Evolutionary conservation across 2,888 invertebrate genomes (phyloP), one percentile per base, ranked within the genome.

Genomic region (Actias luna): DNA sequence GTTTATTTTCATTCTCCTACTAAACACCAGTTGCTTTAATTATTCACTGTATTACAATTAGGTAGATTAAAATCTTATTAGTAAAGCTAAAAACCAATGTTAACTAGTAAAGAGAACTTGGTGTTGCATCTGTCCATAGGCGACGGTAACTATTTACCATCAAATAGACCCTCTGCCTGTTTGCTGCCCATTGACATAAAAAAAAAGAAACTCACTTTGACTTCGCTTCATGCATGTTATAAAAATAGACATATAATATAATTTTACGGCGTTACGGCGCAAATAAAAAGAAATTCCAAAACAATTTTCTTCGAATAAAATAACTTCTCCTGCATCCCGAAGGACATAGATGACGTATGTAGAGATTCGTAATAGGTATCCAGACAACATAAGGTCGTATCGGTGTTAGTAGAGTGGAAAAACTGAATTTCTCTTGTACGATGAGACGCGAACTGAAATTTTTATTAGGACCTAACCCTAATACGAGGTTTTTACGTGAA

Each of bases 381-480:
- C 64, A 68, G 42, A 65, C 71, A 50, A 50, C 29, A 63, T 70
- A 39, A 60, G 33, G 46, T 25, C 16, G 33, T 18, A 59, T 52
- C 52, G 52, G 36, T 39, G 59, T 29, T 63, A 62, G 60, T 36
- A 52, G 46, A 61, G 29, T 46, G 66, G 60, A 59, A 65, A 68
- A 62, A 63, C 63, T 66, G 59, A 63, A 65, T 68, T 64, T 62
- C 61, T 65, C 59, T 67, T 63, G 52, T 63, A 64, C 60, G 58
- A 65, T 31, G 57, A 36, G 33, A 66, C 64, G 68, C 68, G 64
- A 57, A 58, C 60, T 62, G 63, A 58, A 63, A 65, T 46, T 62
- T 46, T 55, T 55, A 55, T 55, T 29, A 22, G 36, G 52, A 52
- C 27, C 52, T 39, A 39, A 42, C 58, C 42, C 57, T 31, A 57